These are phyloP conservation scores for Rhingia rostrata DNA, from an alignment of 2,888 invertebrate species.

Conservation along the genomic window DNA sequence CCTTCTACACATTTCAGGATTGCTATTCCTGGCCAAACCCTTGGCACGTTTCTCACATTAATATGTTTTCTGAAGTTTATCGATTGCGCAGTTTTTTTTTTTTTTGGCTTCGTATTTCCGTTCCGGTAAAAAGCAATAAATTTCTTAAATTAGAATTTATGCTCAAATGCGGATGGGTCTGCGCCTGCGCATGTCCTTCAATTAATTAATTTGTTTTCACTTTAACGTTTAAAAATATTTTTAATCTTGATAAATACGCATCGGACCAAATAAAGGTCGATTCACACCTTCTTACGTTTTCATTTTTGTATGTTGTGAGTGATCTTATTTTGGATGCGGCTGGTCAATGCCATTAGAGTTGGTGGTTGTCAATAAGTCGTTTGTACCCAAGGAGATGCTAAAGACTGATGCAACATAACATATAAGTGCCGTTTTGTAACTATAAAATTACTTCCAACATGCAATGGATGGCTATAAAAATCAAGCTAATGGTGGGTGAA, in stretches of 20 bases:
- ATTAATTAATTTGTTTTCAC: background rate
- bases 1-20: background rate
- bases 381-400: background rate
- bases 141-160: constrained; percentile 1
- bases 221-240: background rate
- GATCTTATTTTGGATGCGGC: background rate
- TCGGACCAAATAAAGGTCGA: background rate
- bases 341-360: constrained; percentile 19
- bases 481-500: background rate
- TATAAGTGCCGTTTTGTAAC: background rate
- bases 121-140: background rate
- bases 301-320: background rate
- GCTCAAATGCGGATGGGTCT: background rate
- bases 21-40: background rate
- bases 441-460: background rate
- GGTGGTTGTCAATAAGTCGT: background rate
- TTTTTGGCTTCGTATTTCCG: background rate
- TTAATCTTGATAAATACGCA: background rate
- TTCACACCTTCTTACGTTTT: background rate
- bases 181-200: background rate
- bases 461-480: background rate
- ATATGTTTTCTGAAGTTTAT: background rate
- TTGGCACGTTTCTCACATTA: background rate
- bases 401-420: background rate
- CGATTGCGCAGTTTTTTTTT: background rate